These are phyloP conservation scores for Odontocolon sp. DNA, from an alignment of 2,888 invertebrate species.

Conservation along the genomic window DNA sequence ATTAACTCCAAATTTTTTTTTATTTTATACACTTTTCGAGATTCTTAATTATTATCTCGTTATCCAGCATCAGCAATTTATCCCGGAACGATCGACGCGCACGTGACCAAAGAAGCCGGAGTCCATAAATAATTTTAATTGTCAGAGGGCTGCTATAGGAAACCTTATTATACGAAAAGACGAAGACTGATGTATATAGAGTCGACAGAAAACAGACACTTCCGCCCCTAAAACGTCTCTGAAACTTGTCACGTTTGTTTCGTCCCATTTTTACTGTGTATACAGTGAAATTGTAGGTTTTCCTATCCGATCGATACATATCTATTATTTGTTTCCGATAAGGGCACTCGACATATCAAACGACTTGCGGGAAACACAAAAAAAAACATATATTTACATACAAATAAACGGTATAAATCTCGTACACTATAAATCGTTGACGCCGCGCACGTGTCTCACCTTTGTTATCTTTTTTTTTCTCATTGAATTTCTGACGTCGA, in stretches of 20 bases:
- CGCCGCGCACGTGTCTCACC: too few relatives aligned
- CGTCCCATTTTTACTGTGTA: not conserved
- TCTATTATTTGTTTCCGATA: not conserved
- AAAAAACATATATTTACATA: not conserved
- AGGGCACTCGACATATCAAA: not conserved
- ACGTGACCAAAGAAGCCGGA: conserved; percentile 1
- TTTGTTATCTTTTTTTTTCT: too few relatives aligned
- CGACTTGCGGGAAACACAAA: not conserved
- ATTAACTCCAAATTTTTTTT: too few relatives aligned
- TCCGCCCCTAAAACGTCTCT: conserved; percentile 26
- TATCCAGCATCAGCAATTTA: conserved; percentile 6
- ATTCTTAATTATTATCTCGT: conserved; percentile 6
- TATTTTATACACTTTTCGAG: not conserved
- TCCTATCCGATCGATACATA: not conserved
- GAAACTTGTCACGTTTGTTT: conserved; percentile 9
- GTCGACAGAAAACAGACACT: too few relatives aligned
- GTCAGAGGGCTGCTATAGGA: not conserved
- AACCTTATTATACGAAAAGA: conserved; percentile 1
- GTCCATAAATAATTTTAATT: conserved; percentile 47
- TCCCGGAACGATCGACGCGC: not conserved
- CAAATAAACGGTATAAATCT: not conserved
- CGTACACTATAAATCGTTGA: not conserved
- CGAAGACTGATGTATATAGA: not conserved
- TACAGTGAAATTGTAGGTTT: not conserved
- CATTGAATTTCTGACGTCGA: too few relatives aligned